Percentiles rank a stretch among this genome's conserved stretches.
phyloP scores from a whole-genome alignment of 1,140 invertebrate genomes.

The Megalopta genalis region DNA sequence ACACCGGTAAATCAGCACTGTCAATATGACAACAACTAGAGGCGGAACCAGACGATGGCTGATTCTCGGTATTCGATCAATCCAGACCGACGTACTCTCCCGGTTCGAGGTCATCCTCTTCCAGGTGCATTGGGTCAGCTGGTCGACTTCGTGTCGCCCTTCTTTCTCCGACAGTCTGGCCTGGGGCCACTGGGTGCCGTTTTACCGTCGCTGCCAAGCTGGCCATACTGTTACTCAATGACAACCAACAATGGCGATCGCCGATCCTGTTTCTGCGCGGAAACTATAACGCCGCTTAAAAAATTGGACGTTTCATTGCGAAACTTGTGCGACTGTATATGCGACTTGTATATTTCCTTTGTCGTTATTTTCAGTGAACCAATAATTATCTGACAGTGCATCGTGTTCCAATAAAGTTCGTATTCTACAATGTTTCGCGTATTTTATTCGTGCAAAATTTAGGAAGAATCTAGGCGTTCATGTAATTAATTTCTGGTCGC shows the following conservation, averaged over 20 bases:
- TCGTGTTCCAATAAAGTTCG: too few species aligned
- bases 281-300: constrained; percentile 5
- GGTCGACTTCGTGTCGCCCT: constrained; percentile 56
- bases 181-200: constrained; percentile 40
- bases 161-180: constrained; percentile 52
- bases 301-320: background rate
- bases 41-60: constrained; percentile 25
- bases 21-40: background rate
- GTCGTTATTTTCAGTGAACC: too few species aligned
- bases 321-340: background rate
- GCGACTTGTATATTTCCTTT: too few species aligned
- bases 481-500: too few species aligned
- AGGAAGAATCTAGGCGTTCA: too few species aligned
- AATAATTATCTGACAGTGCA: too few species aligned
- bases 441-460: too few species aligned
- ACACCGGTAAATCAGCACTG: too few species aligned
- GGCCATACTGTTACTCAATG: constrained; percentile 4
- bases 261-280: background rate
- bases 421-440: too few species aligned
- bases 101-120: constrained; percentile 57
- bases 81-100: constrained; percentile 46
- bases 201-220: constrained; percentile 12
- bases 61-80: constrained; percentile 45
- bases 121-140: constrained; percentile 62
- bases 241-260: background rate